Evolutionary conservation across 2,888 invertebrate genomes (phyloP).

Genomic region (Drosophila paramelanica): DNA sequence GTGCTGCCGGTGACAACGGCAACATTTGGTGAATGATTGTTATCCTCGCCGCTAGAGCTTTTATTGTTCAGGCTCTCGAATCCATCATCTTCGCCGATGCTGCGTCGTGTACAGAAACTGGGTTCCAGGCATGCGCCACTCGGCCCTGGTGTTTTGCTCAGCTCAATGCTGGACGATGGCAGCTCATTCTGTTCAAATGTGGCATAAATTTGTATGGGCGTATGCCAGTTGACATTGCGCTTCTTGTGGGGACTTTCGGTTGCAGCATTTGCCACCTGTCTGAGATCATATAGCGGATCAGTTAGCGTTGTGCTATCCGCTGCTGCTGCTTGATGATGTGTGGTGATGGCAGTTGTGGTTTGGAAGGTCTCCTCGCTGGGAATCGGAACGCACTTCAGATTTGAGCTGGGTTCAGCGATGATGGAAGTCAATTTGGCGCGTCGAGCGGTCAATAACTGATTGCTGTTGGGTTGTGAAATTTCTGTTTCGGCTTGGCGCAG

Average conservation of each 20-base stretch:
- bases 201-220: constrained; percentile 83
- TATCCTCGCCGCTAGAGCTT: constrained; percentile 88
- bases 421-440: constrained; percentile 39
- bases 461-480: constrained; percentile 49
- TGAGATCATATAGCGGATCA: constrained; percentile 59
- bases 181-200: constrained; percentile 75
- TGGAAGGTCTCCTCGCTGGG: constrained; percentile 56
- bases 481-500: constrained; percentile 77
- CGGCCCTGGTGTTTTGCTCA: neutral
- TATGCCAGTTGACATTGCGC: constrained; percentile 85
- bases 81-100: constrained; percentile 90
- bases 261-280: constrained; percentile 19
- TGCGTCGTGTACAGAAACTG: constrained; percentile 59
- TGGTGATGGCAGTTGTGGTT: constrained; percentile 55
- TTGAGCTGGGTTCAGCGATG: constrained; percentile 23
- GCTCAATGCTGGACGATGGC: constrained; percentile 65
- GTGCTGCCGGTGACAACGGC: constrained; percentile 10
- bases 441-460: constrained; percentile 38
- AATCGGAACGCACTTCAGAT: constrained; percentile 15
- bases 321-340: constrained; percentile 31
- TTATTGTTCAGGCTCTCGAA: constrained; percentile 94
- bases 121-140: constrained; percentile 29
- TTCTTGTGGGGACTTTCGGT: constrained; percentile 76
- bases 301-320: constrained; percentile 36
- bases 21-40: constrained; percentile 70